Conservation (phyloP, 2,113 vertebrate species). For the Notothenia rossii region DNA sequence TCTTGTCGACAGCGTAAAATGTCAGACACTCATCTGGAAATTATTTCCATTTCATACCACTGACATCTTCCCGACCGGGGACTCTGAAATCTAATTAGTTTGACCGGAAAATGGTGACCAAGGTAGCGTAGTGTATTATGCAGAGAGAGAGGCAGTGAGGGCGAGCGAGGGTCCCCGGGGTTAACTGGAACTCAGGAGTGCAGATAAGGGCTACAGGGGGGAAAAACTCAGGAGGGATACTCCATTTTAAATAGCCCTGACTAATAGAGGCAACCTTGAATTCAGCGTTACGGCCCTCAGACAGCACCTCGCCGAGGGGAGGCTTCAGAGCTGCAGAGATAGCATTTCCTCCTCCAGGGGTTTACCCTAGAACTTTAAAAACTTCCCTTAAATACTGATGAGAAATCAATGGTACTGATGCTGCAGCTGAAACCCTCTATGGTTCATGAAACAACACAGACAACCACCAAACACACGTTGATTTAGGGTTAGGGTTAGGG, state of each 20-base stretch:
- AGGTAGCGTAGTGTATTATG: constrained; percentile 73
- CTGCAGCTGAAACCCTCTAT: neutral
- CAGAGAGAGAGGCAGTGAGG: constrained; percentile 53
- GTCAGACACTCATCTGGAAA: constrained; percentile 85
- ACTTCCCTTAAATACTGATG: constrained; percentile 38
- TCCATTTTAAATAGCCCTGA: constrained; percentile 71
- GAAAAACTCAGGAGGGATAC: constrained; percentile 60
- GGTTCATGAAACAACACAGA: too few relatives aligned
- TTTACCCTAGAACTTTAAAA: constrained; percentile 50
- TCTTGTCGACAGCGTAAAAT: constrained; percentile 70
- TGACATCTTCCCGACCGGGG: constrained; percentile 72
- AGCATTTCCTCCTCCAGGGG: constrained; percentile 22
- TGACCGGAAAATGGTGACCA: constrained; percentile 68
- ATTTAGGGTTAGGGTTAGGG: too few relatives aligned
- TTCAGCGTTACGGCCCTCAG: constrained; percentile 32
- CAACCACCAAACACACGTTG: too few relatives aligned
- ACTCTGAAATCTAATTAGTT: constrained; percentile 83
- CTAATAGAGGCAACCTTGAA: constrained; percentile 72
- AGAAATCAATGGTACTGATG: neutral
- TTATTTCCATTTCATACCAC: constrained; percentile 81
- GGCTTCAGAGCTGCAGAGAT: constrained; percentile 27
- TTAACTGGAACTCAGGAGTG: constrained; percentile 78
- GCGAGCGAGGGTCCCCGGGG: constrained; percentile 64
- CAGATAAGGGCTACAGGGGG: constrained; percentile 70
- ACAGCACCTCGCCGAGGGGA: constrained; percentile 15